phyloP scores from a whole-genome alignment of 2,113 vertebrate species.

The Microcebus murinus region DNA sequence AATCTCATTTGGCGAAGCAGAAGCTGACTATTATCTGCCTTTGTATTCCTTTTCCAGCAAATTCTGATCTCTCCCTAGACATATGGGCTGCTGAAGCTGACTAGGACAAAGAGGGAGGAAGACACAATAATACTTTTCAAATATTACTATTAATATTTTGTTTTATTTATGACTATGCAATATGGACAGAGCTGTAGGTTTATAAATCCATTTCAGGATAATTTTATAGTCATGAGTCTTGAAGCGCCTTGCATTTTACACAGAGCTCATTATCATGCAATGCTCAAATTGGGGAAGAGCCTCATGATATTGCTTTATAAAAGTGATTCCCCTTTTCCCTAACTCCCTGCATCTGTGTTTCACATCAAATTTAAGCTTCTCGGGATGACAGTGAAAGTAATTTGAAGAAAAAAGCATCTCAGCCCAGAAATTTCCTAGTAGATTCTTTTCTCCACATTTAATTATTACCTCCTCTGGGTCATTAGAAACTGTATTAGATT shows the following conservation, averaged over 20 bases:
- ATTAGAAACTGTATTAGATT: slow-evolving; percentile 21
- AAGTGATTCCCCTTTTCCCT: not conserved
- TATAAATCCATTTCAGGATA: not conserved
- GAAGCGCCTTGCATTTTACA: not conserved
- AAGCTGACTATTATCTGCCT: not conserved
- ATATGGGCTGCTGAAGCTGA: not conserved
- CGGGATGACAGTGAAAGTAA: not conserved
- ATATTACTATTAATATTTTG: not conserved
- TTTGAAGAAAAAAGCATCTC: slow-evolving; percentile 3
- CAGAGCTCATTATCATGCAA: not conserved
- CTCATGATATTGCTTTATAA: not conserved
- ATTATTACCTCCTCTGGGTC: not conserved
- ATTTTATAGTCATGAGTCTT: not conserved
- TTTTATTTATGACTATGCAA: not conserved
- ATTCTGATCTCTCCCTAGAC: not conserved
- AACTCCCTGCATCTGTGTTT: not conserved
- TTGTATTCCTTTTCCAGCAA: not conserved
- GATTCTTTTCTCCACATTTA: not conserved
- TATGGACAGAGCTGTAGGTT: not conserved
- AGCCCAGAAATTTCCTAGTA: not conserved
- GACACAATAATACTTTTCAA: not conserved
- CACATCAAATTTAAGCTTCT: not conserved
- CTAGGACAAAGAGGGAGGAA: not conserved
- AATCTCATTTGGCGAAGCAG: not conserved
- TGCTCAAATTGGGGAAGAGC: not conserved